Evolutionary conservation across 2,797 vertebrate species (phyloP), one percentile per base, ranked within the genome.

Genomic region (Halcyon leucocephala): DNA sequence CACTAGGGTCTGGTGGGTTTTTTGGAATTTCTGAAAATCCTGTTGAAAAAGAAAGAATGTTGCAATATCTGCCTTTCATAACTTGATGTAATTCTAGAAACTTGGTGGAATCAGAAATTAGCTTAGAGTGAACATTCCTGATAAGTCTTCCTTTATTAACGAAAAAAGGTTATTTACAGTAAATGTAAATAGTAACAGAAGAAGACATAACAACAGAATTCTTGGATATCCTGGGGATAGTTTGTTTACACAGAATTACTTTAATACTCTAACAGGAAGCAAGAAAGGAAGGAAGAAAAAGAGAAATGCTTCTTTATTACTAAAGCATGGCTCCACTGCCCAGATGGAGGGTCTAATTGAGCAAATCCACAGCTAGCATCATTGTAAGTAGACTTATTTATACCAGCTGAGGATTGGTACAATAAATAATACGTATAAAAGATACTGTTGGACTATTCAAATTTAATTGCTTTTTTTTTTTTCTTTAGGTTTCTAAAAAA

Each of bases 391-490:
- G 74, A 37, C 12, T 94, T 86, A 73, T 84, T 92, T 90, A 80
- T 48, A 52, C 60, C 90, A 96, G 64, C 60, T 89, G 71, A 93
- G 74, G 48, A 41, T 19, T 79, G 62, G 33, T 61, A 88, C 62
- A 90, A 84, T 81, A 93, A 95, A 91, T 90, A 96, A 90, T 76
- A 72, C 54, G 86, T 66, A 86, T n/a, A 39, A 85, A 91, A 78
- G 58, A 79, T 79, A 33, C 25, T 67, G 76, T 46, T 35, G 24
- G 76, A 67, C 49, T 65, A 81, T 61, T 96, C 74, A 58, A 78
- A 90, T 94, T 79, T 66, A 39, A 65, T n/a, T 72, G 31, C 8
- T n/a, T n/a, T n/a, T n/a, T 31, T 81, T 70, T 94, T 95, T 96
- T 57, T 16, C 46, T 93, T 90, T 58, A 57, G 21, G 81, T 74